Percentiles rank a stretch among this genome's conserved stretches.
These are phyloP conservation scores for Albula goreensis DNA, from an alignment of 2,113 vertebrate species.

Conservation along the genomic window DNA sequence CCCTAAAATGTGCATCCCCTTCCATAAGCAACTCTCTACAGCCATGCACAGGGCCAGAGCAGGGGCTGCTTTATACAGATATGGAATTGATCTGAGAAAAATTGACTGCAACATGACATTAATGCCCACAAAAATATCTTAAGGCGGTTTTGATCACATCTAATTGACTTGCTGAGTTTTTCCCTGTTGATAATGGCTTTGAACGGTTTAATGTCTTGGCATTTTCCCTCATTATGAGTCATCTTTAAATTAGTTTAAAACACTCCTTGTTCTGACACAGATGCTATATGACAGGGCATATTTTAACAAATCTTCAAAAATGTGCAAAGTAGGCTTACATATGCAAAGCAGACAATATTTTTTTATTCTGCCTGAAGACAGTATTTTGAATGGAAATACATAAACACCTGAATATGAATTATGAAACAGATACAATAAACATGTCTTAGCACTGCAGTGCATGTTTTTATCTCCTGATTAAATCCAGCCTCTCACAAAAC, in stretches of 20 bases:
- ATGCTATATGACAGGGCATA: background rate
- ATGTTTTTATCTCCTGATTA: constrained; percentile 49
- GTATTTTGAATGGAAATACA: background rate
- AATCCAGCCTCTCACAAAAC: constrained; percentile 45
- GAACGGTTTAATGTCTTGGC: background rate
- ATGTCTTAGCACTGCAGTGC: constrained; percentile 5
- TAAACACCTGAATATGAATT: background rate
- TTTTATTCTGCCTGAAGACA: background rate
- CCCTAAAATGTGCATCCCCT: too few relatives aligned
- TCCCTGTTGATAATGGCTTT: background rate
- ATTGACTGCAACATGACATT: too few relatives aligned
- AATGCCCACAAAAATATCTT: too few relatives aligned
- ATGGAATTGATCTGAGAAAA: too few relatives aligned
- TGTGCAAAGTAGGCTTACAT: background rate
- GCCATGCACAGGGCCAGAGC: too few relatives aligned
- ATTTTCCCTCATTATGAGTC: background rate
- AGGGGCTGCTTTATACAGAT: too few relatives aligned
- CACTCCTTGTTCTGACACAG: background rate
- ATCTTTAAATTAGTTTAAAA: background rate
- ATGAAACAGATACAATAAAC: background rate
- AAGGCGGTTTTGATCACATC: too few relatives aligned
- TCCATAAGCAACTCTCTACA: too few relatives aligned
- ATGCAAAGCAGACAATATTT: background rate
- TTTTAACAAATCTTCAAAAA: background rate
- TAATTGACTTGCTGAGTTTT: background rate